Evolutionary conservation across 2,888 invertebrate genomes (phyloP), one percentile per base, ranked within the genome.

Genomic region (Meganola albula): DNA sequence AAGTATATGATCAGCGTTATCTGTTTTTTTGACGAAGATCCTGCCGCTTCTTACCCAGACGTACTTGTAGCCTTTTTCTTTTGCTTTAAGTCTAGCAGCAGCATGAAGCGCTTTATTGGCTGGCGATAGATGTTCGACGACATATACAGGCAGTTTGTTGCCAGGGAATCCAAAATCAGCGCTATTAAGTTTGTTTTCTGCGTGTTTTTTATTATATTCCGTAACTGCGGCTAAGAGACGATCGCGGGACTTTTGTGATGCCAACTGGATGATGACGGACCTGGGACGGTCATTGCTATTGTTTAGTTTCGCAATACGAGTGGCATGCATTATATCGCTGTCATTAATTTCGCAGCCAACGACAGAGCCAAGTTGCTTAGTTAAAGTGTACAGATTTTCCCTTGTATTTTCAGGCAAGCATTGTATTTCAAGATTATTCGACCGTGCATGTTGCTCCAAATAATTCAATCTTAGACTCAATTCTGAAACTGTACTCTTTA

Each of bases 391-490:
- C 1, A 41, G 21, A 12, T 44, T 28, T 10, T 45, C 41, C 9
- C 12, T 32, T 2, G 30, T 29, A 8, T 20, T 37, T 8, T 43
- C 39, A 4, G 48, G 48, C 4, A 48, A 27, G 10, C 36, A 36
- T 4, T 44, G 42, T 18, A 41, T 26, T 22, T 49, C 41, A 1
- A 40, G 12, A n/a, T 44, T 39, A 6, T 18, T n/a, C n/a, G n/a
- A n/a, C n/a, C n/a, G n/a, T n/a, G n/a, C n/a, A n/a, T n/a, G n/a
- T n/a, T n/a, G n/a, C n/a, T n/a, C n/a, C n/a, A n/a, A n/a, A n/a
- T n/a, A n/a, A n/a, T n/a, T n/a, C n/a, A n/a, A n/a, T n/a, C n/a
- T n/a, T n/a, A n/a, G n/a, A n/a, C n/a, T n/a, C n/a, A n/a, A n/a
- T n/a, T n/a, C n/a, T n/a, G n/a, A n/a, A n/a, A n/a, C n/a, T n/a